Conservation (phyloP, 2,888 invertebrate species). For the Mesoligia furuncula region DNA sequence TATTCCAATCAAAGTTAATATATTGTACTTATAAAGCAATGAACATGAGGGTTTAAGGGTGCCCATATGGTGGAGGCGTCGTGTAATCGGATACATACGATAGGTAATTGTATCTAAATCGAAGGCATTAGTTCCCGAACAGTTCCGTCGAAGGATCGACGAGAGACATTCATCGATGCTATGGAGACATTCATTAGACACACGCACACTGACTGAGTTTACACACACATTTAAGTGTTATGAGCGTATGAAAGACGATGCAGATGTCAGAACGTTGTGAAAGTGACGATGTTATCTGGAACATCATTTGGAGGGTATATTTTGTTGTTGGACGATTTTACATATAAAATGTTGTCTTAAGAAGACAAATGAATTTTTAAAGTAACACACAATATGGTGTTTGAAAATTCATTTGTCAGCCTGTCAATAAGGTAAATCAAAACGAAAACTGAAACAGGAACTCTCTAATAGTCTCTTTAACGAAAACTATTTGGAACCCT, state of each 20-base stretch:
- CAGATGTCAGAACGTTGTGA: constrained; percentile 58
- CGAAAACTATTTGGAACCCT: neutral
- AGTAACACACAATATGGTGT: too few relatives aligned
- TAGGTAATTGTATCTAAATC: constrained; percentile 84
- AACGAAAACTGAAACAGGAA: neutral
- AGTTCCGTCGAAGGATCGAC: constrained; percentile 71
- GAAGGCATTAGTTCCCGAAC: constrained; percentile 80
- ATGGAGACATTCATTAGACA: constrained; percentile 83
- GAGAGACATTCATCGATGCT: constrained; percentile 79
- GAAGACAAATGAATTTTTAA: too few relatives aligned
- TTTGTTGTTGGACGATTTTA: constrained; percentile 13
- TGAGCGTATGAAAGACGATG: constrained; percentile 65
- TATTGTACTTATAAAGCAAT: constrained; percentile 66
- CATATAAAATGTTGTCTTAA: neutral
- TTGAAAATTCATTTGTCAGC: too few relatives aligned
- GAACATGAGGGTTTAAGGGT: constrained; percentile 71
- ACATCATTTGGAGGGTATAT: constrained; percentile 5
- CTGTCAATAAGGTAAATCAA: neutral
- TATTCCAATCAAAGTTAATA: constrained; percentile 62
- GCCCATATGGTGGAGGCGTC: constrained; percentile 65
- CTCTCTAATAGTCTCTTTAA: neutral
- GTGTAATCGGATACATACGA: constrained; percentile 80
- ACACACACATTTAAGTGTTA: constrained; percentile 66
- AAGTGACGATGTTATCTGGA: constrained; percentile 43
- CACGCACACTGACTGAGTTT: constrained; percentile 67